Evolutionary conservation across 30 jellyfish, hydroid and myxozoan genomes (phyloP), one percentile per base, ranked within the genome.

Genomic region (Chironex yamaguchii): DNA sequence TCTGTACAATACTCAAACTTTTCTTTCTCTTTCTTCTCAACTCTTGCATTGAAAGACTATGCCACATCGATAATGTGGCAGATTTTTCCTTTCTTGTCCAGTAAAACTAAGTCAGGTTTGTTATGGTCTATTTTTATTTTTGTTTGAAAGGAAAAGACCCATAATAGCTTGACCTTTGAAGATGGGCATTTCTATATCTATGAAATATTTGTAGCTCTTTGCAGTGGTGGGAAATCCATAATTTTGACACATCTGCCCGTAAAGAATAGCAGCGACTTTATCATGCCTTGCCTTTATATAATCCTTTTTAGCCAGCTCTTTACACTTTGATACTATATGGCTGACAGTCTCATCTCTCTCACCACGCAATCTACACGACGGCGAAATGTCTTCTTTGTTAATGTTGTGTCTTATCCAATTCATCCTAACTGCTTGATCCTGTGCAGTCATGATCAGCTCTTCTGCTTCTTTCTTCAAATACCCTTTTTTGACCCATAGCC

Each of bases 31-130:
- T 76, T 76, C 79, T 26, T 76, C 33, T 76, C 75, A 36, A 73
- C 86, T 73, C 86, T 73, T 73, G 74, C 28, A 48, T 73, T 73
- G 75, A 36, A 73, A 0, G 86, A 53, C 28, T 52, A 48, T 14
- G 86, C 89, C 89, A 51, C 89, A 54, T 73, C 86, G 24, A 23
- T 73, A 73, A 49, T 73, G 86, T 73, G 52, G 75, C 76, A 73
- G 49, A 58, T 48, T 73, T 29, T 48, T 48, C 75, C 85, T 36
- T 48, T 71, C 71, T 35, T 71, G 25, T 71, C 75, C 85, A 71
- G 26, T 31, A n/a, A 11, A 52, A 69, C 76, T 69, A 69, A 33
- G 28, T 69, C 83, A 29, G 83, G 69, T 28, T 69, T 69, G 76
- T 69, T 69, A 69, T 26, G 77, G 22, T 69, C 69, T 24, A 69